Percentiles rank a stretch among this genome's conserved stretches.
These are phyloP conservation scores for Gallinago media DNA, from an alignment of 2,113 vertebrate species.

Conservation along the genomic window DNA sequence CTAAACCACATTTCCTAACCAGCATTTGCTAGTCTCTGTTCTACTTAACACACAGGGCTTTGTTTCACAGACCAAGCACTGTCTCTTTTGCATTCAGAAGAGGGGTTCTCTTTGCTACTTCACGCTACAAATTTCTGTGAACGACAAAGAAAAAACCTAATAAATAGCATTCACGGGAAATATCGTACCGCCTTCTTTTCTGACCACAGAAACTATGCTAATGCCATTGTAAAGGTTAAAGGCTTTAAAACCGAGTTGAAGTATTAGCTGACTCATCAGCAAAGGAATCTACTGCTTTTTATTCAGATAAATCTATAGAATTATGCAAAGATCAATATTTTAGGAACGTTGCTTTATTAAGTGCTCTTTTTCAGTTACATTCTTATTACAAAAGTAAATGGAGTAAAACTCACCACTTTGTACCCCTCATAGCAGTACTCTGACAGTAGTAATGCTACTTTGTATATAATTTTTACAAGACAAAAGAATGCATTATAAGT, in stretches of 20 bases:
- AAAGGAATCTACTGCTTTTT: not conserved
- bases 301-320: not conserved
- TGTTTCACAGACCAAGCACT: not conserved
- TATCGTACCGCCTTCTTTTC: not conserved
- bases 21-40: not conserved
- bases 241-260: not conserved
- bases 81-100: not conserved
- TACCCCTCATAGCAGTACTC: not conserved
- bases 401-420: not conserved
- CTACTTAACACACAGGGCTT: not conserved
- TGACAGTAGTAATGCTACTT: not conserved
- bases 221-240: not conserved
- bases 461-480: not conserved
- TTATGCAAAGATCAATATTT: not conserved
- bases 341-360: not conserved
- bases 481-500: not conserved
- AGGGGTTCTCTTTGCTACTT: not conserved
- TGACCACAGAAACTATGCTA: constrained; percentile 3
- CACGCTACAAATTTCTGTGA: not conserved
- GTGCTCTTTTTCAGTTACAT: not conserved
- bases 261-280: not conserved
- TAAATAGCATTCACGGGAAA: not conserved
- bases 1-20: not conserved
- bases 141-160: not conserved
- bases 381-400: not conserved